phyloP scores from a whole-genome alignment of 2,797 vertebrate genomes.

The Pangasius sanitwongsei region DNA sequence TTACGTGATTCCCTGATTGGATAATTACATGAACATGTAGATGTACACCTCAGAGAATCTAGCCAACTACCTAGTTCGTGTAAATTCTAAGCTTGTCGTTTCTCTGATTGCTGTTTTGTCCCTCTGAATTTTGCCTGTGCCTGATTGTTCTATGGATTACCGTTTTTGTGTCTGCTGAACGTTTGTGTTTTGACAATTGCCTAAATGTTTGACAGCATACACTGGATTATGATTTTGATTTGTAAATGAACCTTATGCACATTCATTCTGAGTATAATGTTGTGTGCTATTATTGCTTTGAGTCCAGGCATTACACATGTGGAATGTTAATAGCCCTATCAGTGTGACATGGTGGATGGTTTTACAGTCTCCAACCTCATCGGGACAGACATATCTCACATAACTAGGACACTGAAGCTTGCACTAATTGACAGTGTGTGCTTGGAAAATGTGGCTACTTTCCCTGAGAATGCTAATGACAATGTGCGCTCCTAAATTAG shows the following conservation, averaged over 20 bases:
- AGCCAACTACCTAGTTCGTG: background rate
- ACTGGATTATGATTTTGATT: background rate
- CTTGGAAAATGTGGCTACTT: background rate
- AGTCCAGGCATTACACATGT: background rate
- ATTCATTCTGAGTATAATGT: background rate
- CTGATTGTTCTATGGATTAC: background rate
- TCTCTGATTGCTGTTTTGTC: background rate
- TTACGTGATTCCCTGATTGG: background rate
- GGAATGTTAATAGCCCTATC: background rate
- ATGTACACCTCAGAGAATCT: background rate
- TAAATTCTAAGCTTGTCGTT: background rate
- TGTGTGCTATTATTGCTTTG: background rate
- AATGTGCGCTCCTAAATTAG: constrained; percentile 22
- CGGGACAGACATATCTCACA: background rate
- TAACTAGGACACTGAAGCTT: background rate
- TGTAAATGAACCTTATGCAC: too few species aligned
- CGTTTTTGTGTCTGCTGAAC: background rate
- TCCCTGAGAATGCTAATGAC: constrained; percentile 28
- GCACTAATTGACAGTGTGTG: background rate
- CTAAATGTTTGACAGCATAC: background rate
- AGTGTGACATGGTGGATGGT: background rate
- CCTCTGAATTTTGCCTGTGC: too few species aligned
- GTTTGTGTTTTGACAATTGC: background rate
- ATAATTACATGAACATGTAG: background rate
- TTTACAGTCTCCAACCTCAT: background rate